These are phyloP conservation scores for Neelides folsomi DNA, from an alignment of 2,888 invertebrate species.

Conservation along the genomic window DNA sequence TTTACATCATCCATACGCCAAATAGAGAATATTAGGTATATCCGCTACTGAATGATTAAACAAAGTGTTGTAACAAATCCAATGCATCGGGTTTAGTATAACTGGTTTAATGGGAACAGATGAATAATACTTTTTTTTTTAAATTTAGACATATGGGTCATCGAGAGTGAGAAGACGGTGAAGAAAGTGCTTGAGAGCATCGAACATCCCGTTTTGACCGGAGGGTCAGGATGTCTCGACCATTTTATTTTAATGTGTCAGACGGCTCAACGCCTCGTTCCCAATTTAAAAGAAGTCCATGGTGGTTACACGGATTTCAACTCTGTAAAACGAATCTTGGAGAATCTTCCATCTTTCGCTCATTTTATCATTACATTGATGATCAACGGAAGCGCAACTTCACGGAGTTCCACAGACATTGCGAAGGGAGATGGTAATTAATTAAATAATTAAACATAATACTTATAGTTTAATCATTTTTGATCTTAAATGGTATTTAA, in stretches of 20 bases:
- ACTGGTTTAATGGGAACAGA: too few species aligned
- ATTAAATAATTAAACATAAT: too few species aligned
- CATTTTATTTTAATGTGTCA: constrained; percentile 26
- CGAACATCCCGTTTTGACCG: constrained; percentile 46
- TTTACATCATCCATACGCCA: too few species aligned
- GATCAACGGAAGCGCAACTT: constrained; percentile 60
- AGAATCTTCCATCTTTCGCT: constrained; percentile 43
- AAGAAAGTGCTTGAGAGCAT: constrained; percentile 46
- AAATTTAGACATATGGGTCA: constrained; percentile 39
- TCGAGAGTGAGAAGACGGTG: constrained; percentile 43
- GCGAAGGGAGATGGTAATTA: constrained; percentile 40
- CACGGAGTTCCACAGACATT: constrained; percentile 54
- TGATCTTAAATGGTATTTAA: too few species aligned
- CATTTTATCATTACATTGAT: constrained; percentile 50
- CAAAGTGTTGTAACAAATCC: not conserved
- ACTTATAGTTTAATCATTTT: too few species aligned
- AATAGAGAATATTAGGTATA: too few species aligned
- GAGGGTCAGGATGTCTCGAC: constrained; percentile 35
- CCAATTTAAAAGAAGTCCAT: constrained; percentile 17
- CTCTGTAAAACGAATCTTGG: constrained; percentile 37
- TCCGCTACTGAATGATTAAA: not conserved
- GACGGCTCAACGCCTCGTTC: constrained; percentile 5
- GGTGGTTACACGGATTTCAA: constrained; percentile 8
- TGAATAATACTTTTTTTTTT: too few species aligned
- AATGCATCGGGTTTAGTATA: too few species aligned